Percentiles rank a stretch among this genome's conserved stretches.
These are phyloP conservation scores for Sebastes schlegelii DNA, from an alignment of 2,113 vertebrate species.

Conservation along the genomic window DNA sequence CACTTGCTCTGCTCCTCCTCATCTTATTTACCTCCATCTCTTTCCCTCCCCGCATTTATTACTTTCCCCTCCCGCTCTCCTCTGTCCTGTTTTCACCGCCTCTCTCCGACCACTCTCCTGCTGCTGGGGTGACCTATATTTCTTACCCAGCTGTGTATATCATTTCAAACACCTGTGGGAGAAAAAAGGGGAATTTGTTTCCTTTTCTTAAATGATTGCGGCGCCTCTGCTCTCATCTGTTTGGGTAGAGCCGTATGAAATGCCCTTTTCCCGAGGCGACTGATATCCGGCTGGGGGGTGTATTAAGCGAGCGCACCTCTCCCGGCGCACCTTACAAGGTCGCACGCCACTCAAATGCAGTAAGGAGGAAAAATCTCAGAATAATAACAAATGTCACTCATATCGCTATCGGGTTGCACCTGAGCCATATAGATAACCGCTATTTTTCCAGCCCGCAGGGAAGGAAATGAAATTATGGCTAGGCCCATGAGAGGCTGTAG, in stretches of 20 bases:
- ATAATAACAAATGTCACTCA: slow-evolving; percentile 79
- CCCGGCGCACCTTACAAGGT: slow-evolving; percentile 72
- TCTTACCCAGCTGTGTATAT: slow-evolving; percentile 67
- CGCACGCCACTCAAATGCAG: slow-evolving; percentile 66
- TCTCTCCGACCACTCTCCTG: slow-evolving; percentile 30
- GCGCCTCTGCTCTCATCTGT: slow-evolving; percentile 66
- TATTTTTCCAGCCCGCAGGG: slow-evolving; percentile 57
- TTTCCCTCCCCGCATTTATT: slow-evolving; percentile 58
- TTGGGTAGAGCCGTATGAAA: slow-evolving; percentile 64
- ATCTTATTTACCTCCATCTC: slow-evolving; percentile 72
- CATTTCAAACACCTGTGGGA: slow-evolving; percentile 75
- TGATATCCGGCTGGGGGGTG: slow-evolving; percentile 61
- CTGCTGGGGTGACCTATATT: slow-evolving; percentile 75
- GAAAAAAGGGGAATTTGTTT: slow-evolving; percentile 49
- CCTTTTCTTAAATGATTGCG: slow-evolving; percentile 59
- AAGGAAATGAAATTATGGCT: slow-evolving; percentile 73
- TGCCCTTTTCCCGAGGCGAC: slow-evolving; percentile 41
- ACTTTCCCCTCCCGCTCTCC: slow-evolving; percentile 34
- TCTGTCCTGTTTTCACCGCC: slow-evolving; percentile 31
- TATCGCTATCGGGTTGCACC: slow-evolving; percentile 77
- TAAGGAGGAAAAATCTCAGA: slow-evolving; percentile 58
- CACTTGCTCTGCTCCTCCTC: slow-evolving; percentile 50
- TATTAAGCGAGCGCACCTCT: slow-evolving; percentile 67
- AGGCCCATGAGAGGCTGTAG: slow-evolving; percentile 40
- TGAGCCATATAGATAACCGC: slow-evolving; percentile 83